Conservation (phyloP, 2,888 invertebrate species). For the Pocota personata region DNA sequence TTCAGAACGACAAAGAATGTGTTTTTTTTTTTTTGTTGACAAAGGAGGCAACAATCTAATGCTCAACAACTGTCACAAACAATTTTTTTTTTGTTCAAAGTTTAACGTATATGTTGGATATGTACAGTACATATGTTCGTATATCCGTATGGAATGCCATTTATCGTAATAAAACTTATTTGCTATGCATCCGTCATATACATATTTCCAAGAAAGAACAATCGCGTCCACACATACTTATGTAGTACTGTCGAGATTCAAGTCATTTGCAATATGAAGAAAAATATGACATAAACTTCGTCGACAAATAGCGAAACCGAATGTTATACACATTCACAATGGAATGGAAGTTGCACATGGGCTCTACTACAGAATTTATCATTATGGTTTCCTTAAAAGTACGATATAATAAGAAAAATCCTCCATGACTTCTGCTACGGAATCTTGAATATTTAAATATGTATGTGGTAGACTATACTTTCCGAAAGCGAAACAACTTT, state of each 20-base stretch:
- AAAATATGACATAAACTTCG: not conserved
- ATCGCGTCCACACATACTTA: not conserved
- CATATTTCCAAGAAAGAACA: conserved; percentile 1
- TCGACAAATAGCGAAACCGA: conserved; percentile 11
- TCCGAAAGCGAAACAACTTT: not conserved
- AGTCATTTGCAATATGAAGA: conserved; percentile 15
- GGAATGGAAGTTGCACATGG: conserved; percentile 26
- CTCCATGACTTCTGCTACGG: not conserved
- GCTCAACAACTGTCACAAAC: conserved; percentile 21
- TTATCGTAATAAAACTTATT: conserved; percentile 32
- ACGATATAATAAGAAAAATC: not conserved
- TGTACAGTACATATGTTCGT: not conserved
- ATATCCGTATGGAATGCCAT: not conserved
- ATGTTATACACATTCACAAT: conserved; percentile 20
- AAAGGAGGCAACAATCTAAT: conserved; percentile 3
- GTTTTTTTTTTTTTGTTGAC: no score
- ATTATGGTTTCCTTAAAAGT: conserved; percentile 20
- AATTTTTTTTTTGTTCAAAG: not conserved
- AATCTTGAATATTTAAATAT: not conserved
- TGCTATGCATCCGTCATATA: conserved; percentile 27
- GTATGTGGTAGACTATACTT: not conserved
- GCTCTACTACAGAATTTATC: conserved; percentile 14
- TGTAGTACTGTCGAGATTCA: not conserved
- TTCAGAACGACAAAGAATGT: not conserved
- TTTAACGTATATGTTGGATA: not conserved